Evolutionary conservation across 2,797 vertebrate genomes (phyloP).

Genomic region (Natrix natrix): DNA sequence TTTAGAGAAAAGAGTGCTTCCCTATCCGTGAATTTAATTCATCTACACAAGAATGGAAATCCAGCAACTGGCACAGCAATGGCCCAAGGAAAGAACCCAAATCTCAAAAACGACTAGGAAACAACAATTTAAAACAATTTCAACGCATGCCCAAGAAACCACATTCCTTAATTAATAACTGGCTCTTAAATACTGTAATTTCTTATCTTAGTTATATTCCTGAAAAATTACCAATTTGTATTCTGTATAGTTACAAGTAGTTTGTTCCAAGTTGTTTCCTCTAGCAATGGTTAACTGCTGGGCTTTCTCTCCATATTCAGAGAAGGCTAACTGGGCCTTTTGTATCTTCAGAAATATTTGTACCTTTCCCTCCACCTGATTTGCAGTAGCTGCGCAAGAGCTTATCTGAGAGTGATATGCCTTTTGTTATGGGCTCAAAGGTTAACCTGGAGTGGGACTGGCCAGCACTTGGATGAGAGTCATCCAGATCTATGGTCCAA

Average conservation of each 20-base stretch:
- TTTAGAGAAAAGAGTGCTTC: background rate
- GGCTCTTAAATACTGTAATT: background rate
- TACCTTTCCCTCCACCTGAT: background rate
- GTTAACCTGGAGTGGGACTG: background rate
- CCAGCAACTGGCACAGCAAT: background rate
- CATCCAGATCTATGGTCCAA: background rate
- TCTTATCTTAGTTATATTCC: background rate
- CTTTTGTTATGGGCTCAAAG: background rate
- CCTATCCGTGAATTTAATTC: background rate
- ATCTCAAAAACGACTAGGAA: background rate
- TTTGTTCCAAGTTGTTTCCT: too few species aligned
- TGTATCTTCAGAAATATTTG: background rate
- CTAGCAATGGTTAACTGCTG: background rate
- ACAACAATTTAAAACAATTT: background rate
- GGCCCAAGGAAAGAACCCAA: background rate
- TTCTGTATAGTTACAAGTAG: background rate
- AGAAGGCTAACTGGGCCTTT: background rate
- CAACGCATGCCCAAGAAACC: background rate
- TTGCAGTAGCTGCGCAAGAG: background rate
- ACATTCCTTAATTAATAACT: background rate
- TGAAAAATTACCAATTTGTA: background rate
- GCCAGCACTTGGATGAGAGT: background rate
- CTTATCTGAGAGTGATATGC: background rate
- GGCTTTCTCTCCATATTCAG: background rate
- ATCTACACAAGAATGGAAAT: background rate